Base-by-base conservation (phyloP, 2,888 invertebrate genomes). In the Cremastinae sp. region DNA sequence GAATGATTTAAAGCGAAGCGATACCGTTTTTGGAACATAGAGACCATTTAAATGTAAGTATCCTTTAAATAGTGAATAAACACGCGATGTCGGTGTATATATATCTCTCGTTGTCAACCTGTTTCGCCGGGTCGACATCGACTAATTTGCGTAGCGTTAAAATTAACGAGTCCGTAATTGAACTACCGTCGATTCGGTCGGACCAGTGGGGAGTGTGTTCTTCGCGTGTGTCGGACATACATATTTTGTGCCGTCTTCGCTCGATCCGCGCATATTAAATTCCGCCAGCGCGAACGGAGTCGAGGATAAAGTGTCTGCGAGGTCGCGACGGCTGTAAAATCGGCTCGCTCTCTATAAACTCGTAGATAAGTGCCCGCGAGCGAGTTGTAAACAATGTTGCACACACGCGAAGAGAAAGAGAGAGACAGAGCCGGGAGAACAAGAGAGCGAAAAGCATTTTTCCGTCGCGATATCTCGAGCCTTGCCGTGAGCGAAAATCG, bases 321-420 rank as follows among this genome's bases (percentile, higher is more conserved):
- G 64, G 72, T 80, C 65, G 75, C 28, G 28, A 28, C 28, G 77
- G 78, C 64, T 74, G 78, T 83, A 81, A 85, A 85, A 78, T 78
- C 72, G 28, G 51, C 58, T 83, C 74, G 62, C 70, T 54, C 28
- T 28, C 74, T 70, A 78, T 79, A 80, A 80, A 76, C 74, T 69
- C 76, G 77, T 73, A 81, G 80, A 83, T 82, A 83, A 81, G 83
- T 81, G 74, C 77, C 74, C 78, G 73, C 58, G 73, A 76, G 75
- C 49, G 54, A 71, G 80, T 65, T 77, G 78, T 84, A 85, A 85
- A 83, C 83, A 84, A 84, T 80, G 79, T 82, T 80, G 69, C 72
- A 16, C 10, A n/a, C n/a, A n/a, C n/a, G 9, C 14, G 20, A 20
- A 18, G 18, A 49, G 12, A 18, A 5, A 18, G 43, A 43, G 36